Conservation (phyloP, 2,888 invertebrate genomes). For the Eremobia ochroleuca region DNA sequence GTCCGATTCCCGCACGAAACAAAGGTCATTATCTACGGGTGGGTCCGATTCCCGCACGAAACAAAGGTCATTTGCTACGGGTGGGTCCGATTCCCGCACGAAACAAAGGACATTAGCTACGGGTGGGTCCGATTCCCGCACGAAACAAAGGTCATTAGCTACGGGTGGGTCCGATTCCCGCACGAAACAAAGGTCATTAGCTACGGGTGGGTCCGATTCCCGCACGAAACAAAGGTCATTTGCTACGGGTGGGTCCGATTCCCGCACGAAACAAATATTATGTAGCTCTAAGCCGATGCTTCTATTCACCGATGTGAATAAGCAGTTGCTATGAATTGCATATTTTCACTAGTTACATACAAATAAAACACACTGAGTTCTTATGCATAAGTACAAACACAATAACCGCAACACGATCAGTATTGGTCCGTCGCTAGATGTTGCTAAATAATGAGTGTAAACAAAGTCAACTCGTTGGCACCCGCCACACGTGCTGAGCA, state of each 20-base stretch:
- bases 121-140: not conserved
- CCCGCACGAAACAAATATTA: not conserved
- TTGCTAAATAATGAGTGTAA: constrained; percentile 24
- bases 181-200: not conserved
- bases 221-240: not conserved
- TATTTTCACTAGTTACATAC: not conserved
- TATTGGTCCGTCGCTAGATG: not conserved
- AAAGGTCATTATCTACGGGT: not conserved
- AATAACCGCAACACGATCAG: not conserved
- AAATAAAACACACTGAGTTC: not conserved
- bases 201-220: not conserved
- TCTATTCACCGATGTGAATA: not conserved
- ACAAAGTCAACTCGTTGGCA: constrained; percentile 27
- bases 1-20: not conserved
- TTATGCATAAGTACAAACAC: not conserved
- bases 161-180: not conserved
- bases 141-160: not conserved
- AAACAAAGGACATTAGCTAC: not conserved
- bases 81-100: not conserved
- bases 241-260: not conserved
- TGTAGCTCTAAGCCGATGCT: not conserved
- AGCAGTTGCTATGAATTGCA: not conserved
- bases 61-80: not conserved
- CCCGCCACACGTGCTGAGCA: constrained; percentile 33
- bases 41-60: not conserved